Conservation (phyloP, 2,797 vertebrate genomes). For the Antrozous pallidus region DNA sequence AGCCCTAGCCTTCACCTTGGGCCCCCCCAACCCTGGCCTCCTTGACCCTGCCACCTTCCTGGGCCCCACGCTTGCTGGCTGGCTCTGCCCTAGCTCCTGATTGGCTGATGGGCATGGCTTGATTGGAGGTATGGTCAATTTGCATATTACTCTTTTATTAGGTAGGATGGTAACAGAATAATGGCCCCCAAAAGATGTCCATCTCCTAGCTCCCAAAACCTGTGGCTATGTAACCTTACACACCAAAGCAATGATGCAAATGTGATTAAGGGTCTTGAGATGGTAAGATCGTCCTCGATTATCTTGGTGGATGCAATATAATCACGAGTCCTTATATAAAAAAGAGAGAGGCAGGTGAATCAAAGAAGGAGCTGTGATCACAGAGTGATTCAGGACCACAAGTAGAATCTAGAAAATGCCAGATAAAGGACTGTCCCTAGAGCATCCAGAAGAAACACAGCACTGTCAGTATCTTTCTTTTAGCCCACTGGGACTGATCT, state of each 20-base stretch:
- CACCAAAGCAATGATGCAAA: not conserved
- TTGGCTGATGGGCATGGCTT: too few relatives aligned
- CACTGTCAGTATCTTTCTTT: not conserved
- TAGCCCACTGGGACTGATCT: not conserved
- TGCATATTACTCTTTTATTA: too few relatives aligned
- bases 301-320: not conserved
- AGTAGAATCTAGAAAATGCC: not conserved
- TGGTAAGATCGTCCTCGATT: not conserved
- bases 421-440: not conserved
- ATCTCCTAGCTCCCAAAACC: not conserved
- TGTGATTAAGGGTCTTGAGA: not conserved
- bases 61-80: too few relatives aligned
- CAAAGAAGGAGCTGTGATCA: not conserved
- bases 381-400: not conserved
- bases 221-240: not conserved
- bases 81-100: too few relatives aligned
- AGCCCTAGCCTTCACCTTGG: too few relatives aligned
- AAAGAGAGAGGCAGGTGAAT: not conserved
- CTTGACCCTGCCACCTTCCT: too few relatives aligned
- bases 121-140: too few relatives aligned
- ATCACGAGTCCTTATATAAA: not conserved
- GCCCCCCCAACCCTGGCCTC: too few relatives aligned
- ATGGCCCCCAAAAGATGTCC: not conserved
- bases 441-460: not conserved
- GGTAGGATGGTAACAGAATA: not conserved